Evolutionary conservation across 2,888 invertebrate species (phyloP).

Genomic region (Perithous albicinctus): DNA sequence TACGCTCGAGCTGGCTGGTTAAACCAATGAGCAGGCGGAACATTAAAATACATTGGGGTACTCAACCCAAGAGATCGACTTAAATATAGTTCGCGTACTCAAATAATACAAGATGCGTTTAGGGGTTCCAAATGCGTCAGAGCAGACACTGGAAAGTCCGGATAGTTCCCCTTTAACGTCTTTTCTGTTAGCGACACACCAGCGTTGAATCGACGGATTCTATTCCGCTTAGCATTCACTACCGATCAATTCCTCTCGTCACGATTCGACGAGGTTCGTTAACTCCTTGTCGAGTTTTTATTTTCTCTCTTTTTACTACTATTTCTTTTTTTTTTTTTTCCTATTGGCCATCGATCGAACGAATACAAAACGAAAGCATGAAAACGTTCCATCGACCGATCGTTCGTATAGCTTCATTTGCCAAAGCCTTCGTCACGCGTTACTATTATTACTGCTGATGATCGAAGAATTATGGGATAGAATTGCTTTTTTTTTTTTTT

Average conservation of each 20-base stretch:
- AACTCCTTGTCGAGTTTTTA: constrained; percentile 20
- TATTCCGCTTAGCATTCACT: constrained; percentile 8
- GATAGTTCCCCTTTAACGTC: constrained; percentile 29
- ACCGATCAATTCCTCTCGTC: constrained; percentile 11
- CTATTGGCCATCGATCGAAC: constrained; percentile 30
- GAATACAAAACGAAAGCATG: constrained; percentile 32
- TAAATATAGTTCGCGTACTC: constrained; percentile 36
- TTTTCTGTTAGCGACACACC: neutral
- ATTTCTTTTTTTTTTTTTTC: neutral
- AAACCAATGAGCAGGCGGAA: constrained; percentile 59
- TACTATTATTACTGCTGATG: neutral
- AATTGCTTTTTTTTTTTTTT: neutral
- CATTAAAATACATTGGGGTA: constrained; percentile 56
- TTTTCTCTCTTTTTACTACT: constrained; percentile 1
- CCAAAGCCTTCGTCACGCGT: neutral
- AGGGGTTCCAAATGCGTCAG: constrained; percentile 23
- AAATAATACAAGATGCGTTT: neutral
- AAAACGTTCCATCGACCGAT: constrained; percentile 13
- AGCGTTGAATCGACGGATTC: neutral
- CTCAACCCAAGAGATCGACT: constrained; percentile 20
- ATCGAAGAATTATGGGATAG: neutral
- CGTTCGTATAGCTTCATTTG: constrained; percentile 8
- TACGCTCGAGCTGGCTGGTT: constrained; percentile 43
- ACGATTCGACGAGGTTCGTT: constrained; percentile 52
- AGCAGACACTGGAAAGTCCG: constrained; percentile 52